Conservation (phyloP, 2,888 invertebrate species). For the Lepidonotus clava region DNA sequence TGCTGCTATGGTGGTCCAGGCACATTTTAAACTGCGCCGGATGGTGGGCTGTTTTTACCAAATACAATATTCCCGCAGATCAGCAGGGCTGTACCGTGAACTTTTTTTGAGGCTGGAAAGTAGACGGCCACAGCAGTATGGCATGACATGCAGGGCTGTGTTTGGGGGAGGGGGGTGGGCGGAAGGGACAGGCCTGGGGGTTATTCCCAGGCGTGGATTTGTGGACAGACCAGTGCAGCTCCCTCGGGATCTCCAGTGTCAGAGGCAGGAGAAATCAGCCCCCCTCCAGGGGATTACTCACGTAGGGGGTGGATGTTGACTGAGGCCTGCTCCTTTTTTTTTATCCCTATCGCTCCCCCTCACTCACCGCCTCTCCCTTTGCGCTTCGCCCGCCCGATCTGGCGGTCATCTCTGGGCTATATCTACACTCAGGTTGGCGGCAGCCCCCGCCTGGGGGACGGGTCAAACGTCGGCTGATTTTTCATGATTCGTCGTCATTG, state of each 20-base stretch:
- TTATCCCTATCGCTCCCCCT: background rate
- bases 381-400: background rate
- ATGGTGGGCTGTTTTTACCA: background rate
- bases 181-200: background rate
- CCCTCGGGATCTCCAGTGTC: constrained; percentile 17
- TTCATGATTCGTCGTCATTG: background rate
- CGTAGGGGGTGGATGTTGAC: constrained; percentile 11
- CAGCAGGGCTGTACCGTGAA: no score
- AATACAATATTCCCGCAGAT: background rate
- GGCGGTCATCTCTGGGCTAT: constrained; percentile 24
- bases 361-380: background rate
- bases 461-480: background rate
- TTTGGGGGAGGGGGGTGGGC: background rate
- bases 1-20: background rate
- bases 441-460: background rate
- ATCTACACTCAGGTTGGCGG: no score
- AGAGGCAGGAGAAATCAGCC: constrained; percentile 23
- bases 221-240: background rate
- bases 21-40: no score
- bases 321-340: background rate
- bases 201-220: constrained; percentile 28
- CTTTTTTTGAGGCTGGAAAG: background rate
- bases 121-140: background rate
- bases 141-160: background rate
- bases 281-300: background rate